phyloP scores from a whole-genome alignment of 2,888 invertebrate species.

The Lumbricus terrestris region DNA sequence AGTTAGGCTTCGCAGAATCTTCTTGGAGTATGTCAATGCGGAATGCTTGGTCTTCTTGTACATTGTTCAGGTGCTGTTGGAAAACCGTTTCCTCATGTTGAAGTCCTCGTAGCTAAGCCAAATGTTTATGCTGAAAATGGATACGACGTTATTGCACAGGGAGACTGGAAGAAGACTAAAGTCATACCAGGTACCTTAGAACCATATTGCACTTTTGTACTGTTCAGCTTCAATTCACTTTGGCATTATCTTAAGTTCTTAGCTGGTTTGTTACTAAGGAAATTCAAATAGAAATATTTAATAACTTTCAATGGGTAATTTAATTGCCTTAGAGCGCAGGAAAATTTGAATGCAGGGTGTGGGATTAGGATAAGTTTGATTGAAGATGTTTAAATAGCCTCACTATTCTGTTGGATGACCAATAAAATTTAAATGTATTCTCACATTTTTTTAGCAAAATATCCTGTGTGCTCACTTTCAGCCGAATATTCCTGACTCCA shows the following conservation, averaged over 20 bases:
- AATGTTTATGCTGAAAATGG: slow-evolving; percentile 43
- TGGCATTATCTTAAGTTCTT: neutral
- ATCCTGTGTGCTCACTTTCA: no score
- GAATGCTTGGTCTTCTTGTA: neutral
- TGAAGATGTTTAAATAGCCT: neutral
- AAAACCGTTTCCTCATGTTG: slow-evolving; percentile 66
- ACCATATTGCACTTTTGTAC: neutral
- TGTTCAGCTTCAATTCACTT: neutral
- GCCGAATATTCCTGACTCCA: no score
- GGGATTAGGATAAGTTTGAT: neutral
- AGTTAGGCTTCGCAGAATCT: neutral
- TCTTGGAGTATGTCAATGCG: neutral
- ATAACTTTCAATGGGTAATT: neutral
- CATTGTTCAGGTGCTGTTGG: slow-evolving; percentile 71
- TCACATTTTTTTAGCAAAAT: no score
- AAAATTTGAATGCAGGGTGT: neutral
- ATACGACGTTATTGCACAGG: slow-evolving; percentile 49
- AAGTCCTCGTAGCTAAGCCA: slow-evolving; percentile 51
- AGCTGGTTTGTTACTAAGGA: neutral
- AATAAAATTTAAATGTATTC: no score
- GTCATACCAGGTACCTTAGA: slow-evolving; percentile 44
- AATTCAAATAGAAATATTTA: neutral
- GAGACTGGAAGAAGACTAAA: slow-evolving; percentile 43
- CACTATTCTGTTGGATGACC: no score
- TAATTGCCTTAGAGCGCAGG: neutral